Evolutionary conservation across 2,113 vertebrate species (phyloP), one percentile per base, ranked within the genome.

Genomic region (Tragelaphus scriptus): DNA sequence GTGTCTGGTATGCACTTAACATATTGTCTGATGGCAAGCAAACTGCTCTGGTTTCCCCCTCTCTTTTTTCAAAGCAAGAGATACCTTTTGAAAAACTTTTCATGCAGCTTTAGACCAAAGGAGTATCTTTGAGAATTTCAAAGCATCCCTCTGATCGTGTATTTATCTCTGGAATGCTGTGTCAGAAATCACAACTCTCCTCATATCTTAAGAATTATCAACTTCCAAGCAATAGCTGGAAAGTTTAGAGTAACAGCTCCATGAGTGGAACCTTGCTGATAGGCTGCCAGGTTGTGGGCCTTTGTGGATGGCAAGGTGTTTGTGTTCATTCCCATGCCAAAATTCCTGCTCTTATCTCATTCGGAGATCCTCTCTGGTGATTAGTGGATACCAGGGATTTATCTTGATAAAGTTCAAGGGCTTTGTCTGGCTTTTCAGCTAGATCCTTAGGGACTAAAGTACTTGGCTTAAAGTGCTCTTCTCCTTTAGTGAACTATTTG

Each of bases 111-210:
- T 98, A 98, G 98, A 96, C 95, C 97, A 97, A 94, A 97, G 95
- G 92, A 97, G 56, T 98, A 98, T 99, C 99, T 99, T 99, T 99
- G 99, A 99, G 99, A 99, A 99, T 99, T 99, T 99, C 99, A 99
- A 99, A 98, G 99, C 99, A 99, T 99, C 99, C 99, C 99, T 99
- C 99, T 99, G 99, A 99, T 99, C 99, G 98, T 98, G 97, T 97
- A 97, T 99, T 99, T 99, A 99, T 99, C 99, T 99, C 99, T 99
- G 99, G 99, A 99, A 99, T 99, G 99, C 99, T 99, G 98, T 99
- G 99, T 99, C 99, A 99, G 99, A 99, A 99, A 99, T 99, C 99
- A 99, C 99, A 99, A 99, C 98, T 98, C 99, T 99, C 99, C 99
- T 99, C 99, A 99, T 99, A 99, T 99, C 99, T 99, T 99, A 99